Percentiles rank a stretch among this genome's conserved stretches.
Conservation (phyloP, 1,140 invertebrate species). For the Gonioctena quinquepunctata region DNA sequence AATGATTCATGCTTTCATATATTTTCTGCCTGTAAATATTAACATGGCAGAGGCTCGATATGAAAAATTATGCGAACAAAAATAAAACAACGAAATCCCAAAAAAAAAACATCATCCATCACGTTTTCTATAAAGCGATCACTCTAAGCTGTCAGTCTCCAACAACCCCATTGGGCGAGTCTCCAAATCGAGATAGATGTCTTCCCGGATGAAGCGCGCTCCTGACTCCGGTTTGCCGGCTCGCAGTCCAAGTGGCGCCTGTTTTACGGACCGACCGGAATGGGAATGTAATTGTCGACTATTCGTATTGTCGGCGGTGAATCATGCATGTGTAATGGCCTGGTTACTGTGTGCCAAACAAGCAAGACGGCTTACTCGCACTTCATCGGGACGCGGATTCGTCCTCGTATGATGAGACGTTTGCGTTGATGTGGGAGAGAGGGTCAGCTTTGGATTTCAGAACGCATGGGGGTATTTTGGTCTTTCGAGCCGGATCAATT, state of each 20-base stretch:
- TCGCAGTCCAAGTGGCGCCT: conserved; percentile 16
- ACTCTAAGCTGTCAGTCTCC: neutral
- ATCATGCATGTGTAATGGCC: conserved; percentile 1
- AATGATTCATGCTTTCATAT: too few species aligned
- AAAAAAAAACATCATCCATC: too few species aligned
- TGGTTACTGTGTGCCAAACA: conserved; percentile 1
- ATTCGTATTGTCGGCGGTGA: conserved; percentile 15
- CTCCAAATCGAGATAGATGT: neutral
- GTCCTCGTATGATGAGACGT: neutral
- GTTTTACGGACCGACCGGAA: conserved; percentile 21
- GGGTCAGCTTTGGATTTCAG: too few species aligned
- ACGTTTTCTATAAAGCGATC: too few species aligned
- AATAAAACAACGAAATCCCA: too few species aligned
- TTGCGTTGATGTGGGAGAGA: too few species aligned
- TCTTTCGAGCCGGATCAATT: too few species aligned
- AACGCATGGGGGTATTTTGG: too few species aligned
- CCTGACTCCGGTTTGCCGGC: neutral
- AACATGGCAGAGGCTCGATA: too few species aligned
- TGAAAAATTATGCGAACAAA: too few species aligned
- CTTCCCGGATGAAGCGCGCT: neutral
- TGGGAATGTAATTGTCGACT: conserved; percentile 27
- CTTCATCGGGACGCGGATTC: neutral
- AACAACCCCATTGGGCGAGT: neutral
- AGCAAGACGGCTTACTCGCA: neutral
- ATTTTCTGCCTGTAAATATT: too few species aligned